phyloP scores from a whole-genome alignment of 2,797 vertebrate genomes.

The Sylvia borin region DNA sequence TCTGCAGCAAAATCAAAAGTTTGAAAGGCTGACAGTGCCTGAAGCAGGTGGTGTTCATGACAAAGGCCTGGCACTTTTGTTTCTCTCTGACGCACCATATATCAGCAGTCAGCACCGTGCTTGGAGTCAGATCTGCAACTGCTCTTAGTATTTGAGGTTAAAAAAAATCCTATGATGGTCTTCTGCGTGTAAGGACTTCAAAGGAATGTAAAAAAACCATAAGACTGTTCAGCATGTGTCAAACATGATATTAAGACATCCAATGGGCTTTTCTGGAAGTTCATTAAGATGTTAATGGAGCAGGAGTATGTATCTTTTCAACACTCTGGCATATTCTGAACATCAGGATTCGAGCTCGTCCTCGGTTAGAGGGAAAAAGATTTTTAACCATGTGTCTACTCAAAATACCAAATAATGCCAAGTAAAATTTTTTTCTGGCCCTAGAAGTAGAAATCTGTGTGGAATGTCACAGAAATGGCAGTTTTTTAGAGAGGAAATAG shows the following conservation, averaged over 20 bases:
- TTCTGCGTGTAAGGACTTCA: neutral
- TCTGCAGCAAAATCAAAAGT: neutral
- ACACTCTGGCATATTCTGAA: neutral
- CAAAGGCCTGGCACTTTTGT: neutral
- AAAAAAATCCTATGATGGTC: neutral
- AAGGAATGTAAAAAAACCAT: neutral
- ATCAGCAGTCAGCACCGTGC: neutral
- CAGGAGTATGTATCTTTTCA: constrained; percentile 13
- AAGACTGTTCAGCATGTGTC: constrained; percentile 1
- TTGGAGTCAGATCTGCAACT: neutral
- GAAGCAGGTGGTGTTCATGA: neutral
- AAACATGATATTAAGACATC: neutral
- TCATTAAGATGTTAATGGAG: neutral
- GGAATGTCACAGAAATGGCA: neutral
- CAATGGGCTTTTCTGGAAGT: neutral
- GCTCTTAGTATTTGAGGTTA: neutral
- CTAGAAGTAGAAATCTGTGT: neutral
- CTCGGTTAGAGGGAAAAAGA: neutral
- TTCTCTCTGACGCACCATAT: neutral
- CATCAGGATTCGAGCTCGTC: neutral
- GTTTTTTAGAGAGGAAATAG: neutral
- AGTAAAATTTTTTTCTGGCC: neutral
- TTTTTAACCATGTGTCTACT: neutral
- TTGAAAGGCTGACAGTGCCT: neutral
- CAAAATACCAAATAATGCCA: neutral